Evolutionary conservation across 2,888 invertebrate genomes (phyloP), one percentile per base, ranked within the genome.

Genomic region (Drosophila lacicola): DNA sequence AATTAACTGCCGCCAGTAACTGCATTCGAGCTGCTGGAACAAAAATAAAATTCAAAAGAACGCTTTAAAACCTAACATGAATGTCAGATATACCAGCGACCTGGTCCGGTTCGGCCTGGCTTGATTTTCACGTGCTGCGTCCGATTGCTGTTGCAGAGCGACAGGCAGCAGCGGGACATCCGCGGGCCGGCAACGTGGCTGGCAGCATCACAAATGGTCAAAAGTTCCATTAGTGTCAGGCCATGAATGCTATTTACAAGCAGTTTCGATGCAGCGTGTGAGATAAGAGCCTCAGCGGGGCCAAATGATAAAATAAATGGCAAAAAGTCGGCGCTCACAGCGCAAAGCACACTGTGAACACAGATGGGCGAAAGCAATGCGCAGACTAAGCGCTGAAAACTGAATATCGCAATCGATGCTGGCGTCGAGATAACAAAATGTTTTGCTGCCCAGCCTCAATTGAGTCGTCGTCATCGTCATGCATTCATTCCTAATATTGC

Each of bases 151-250:
- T 67, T 57, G 67, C 25, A 37, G 29, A n/a, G 9, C n/a, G 17
- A 11, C 11, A 17, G 11, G 9, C n/a, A 17, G 14, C 11, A 17
- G 9, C 4, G 54, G 46, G 1, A 14, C 6, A 29, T 29, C 29
- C 29, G 14, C 10, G 17, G 56, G 42, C 29, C 29, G 51, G 60
- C 51, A n/a, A 36, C 21, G 8, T 25, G 25, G 25, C n/a, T 2
- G 33, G 42, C 44, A 58, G 65, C 58, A 64, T 67, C 71, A 61
- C 63, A 68, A 70, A 69, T 74, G 74, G 78, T 80, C 73, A 85
- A 88, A 78, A 76, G 69, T 82, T 74, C 86, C 86, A 84, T 88
- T 88, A 82, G 80, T 80, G 81, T 81, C 82, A 66, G 78, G 70
- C 73, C 67, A 70, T 74, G 78, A 80, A 76, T 82, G 83, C 71